These are phyloP conservation scores for Calidris pugnax DNA, from an alignment of 2,113 vertebrate species.

Conservation along the genomic window DNA sequence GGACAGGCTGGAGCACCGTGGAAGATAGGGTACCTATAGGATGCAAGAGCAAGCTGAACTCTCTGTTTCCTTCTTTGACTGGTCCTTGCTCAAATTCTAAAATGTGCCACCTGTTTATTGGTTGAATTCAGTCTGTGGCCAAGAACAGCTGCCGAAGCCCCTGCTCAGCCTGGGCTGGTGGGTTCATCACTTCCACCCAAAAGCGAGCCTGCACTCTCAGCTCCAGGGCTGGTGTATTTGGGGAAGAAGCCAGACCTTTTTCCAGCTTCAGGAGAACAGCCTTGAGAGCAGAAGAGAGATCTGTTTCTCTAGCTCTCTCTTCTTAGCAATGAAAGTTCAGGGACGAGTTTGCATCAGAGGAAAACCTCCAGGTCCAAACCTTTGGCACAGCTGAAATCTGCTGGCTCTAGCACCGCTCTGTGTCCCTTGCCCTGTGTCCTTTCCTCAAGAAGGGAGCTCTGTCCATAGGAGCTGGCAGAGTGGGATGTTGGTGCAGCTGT, in stretches of 20 bases:
- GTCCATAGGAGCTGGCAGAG: background rate
- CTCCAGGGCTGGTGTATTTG: background rate
- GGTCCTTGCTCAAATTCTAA: background rate
- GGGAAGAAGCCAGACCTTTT: background rate
- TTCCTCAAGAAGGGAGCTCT: background rate
- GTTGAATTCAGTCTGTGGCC: background rate
- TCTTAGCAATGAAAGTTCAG: background rate
- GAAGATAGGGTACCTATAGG: accelerated
- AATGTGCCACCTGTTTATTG: accelerated
- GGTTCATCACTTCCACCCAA: background rate
- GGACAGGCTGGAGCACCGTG: background rate
- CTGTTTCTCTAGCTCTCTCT: accelerated
- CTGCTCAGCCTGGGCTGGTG: background rate
- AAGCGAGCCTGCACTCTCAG: background rate
- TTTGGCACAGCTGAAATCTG: accelerated
- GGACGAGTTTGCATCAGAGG: background rate
- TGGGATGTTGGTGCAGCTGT: background rate
- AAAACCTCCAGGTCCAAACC: background rate
- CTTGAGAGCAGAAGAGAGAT: background rate
- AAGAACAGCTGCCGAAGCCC: background rate
- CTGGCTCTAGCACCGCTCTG: background rate
- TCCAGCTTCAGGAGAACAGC: background rate
- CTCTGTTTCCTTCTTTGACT: background rate
- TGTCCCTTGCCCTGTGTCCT: accelerated
- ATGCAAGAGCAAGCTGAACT: background rate